These are phyloP conservation scores for Chironomus striatipennis DNA, from an alignment of 1,140 invertebrate species.

Conservation along the genomic window DNA sequence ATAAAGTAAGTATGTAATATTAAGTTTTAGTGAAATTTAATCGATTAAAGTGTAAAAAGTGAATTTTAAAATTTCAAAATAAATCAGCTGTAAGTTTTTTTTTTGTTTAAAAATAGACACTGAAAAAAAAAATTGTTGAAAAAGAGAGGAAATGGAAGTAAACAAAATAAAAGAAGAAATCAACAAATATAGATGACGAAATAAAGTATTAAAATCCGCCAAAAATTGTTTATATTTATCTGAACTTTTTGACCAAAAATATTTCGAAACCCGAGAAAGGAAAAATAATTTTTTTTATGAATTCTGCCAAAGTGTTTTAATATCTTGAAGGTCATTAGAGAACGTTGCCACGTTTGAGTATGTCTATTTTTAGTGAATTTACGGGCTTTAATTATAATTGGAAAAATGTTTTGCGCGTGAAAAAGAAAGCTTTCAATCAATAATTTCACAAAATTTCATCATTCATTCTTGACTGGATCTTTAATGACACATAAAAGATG, in stretches of 20 bases:
- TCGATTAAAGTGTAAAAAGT: neutral
- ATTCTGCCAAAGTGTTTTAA: neutral
- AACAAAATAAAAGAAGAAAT: neutral
- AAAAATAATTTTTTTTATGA: neutral
- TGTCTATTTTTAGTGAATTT: neutral
- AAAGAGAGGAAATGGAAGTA: slow-evolving; percentile 6
- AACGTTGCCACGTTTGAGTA: slow-evolving; percentile 1
- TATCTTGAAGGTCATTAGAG: neutral
- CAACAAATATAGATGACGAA: slow-evolving; percentile 2
- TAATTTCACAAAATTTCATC: no score
- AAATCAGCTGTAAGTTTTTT: slow-evolving; percentile 2
- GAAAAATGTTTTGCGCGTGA: no score
- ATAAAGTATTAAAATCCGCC: neutral
- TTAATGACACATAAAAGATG: no score
- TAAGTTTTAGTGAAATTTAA: neutral
- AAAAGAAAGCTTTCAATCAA: no score
- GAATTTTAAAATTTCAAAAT: neutral
- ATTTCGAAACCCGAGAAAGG: no score
- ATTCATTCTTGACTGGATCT: no score
- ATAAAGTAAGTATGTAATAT: neutral
- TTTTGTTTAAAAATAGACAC: neutral
- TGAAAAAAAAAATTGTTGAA: neutral
- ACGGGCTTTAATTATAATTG: neutral
- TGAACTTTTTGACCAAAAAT: no score
- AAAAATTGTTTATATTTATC: neutral